Evolutionary conservation across 53 echinoderm and acorn worm genomes (phyloP).

Genomic region (Patiria pectinifera): DNA sequence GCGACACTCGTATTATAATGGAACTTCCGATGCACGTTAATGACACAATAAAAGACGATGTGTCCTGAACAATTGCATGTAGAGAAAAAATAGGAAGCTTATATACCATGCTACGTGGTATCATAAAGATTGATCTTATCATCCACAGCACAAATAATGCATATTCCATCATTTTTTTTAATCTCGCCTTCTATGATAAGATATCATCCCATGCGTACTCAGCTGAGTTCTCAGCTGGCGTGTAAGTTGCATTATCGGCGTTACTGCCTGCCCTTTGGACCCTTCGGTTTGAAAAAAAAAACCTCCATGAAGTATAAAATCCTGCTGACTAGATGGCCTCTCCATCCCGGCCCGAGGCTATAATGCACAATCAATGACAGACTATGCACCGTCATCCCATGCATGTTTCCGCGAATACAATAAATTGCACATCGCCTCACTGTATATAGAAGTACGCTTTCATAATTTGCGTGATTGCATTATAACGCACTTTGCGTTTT

Average conservation of each 20-base stretch:
- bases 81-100: too few species aligned
- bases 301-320: too few species aligned
- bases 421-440: background rate
- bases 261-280: background rate
- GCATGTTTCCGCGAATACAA: background rate
- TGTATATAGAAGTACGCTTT: background rate
- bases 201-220: background rate
- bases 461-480: background rate
- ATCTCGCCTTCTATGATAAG: background rate
- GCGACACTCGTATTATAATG: too few species aligned
- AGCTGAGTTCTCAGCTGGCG: background rate
- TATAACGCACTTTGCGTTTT: background rate
- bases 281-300: background rate
- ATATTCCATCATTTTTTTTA: background rate
- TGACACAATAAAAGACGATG: too few species aligned
- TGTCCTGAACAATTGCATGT: too few species aligned
- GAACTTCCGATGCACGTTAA: too few species aligned
- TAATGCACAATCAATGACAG: background rate
- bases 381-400: background rate
- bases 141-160: background rate
- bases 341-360: background rate
- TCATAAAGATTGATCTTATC: background rate
- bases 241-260: background rate
- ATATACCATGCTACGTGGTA: too few species aligned
- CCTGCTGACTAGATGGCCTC: background rate